Conservation (phyloP, 2,888 invertebrate species). For the Cantharis flavilabris region DNA sequence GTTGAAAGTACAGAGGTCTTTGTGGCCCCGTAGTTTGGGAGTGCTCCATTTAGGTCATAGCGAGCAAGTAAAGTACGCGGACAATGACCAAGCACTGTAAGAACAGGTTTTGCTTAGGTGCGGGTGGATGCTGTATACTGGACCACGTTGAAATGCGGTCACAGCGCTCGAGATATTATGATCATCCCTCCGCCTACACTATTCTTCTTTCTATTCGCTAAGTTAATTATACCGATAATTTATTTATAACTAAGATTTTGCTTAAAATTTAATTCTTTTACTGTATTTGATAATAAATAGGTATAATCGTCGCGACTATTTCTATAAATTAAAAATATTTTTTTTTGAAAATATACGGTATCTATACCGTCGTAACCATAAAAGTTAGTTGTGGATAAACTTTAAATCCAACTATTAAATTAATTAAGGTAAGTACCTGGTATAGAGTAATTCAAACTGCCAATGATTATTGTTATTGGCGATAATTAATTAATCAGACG, state of each 20-base stretch:
- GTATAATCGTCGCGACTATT: not conserved
- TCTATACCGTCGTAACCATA: too few relatives aligned
- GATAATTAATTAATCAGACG: not conserved
- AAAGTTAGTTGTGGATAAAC: not conserved
- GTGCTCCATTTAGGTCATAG: constrained; percentile 53
- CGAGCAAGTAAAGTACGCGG: constrained; percentile 51
- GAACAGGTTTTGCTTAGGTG: constrained; percentile 53
- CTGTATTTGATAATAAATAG: too few relatives aligned
- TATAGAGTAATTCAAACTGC: not conserved
- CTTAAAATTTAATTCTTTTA: too few relatives aligned
- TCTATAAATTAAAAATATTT: too few relatives aligned
- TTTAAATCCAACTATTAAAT: not conserved
- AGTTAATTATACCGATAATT: not conserved
- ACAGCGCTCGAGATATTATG: constrained; percentile 40
- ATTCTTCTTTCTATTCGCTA: constrained; percentile 16
- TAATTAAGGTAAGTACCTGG: not conserved
- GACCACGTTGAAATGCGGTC: constrained; percentile 44
- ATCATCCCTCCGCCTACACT: constrained; percentile 42
- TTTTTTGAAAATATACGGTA: too few relatives aligned
- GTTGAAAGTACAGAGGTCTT: constrained; percentile 38
- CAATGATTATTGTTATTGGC: not conserved
- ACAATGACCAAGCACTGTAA: constrained; percentile 50
- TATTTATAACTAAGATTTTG: not conserved
- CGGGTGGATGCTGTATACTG: constrained; percentile 48
- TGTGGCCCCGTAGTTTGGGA: constrained; percentile 45